Percentiles rank a stretch among this genome's conserved stretches.
Evolutionary conservation across 2,888 invertebrate genomes (phyloP).

Genomic region (Phasia obesa): DNA sequence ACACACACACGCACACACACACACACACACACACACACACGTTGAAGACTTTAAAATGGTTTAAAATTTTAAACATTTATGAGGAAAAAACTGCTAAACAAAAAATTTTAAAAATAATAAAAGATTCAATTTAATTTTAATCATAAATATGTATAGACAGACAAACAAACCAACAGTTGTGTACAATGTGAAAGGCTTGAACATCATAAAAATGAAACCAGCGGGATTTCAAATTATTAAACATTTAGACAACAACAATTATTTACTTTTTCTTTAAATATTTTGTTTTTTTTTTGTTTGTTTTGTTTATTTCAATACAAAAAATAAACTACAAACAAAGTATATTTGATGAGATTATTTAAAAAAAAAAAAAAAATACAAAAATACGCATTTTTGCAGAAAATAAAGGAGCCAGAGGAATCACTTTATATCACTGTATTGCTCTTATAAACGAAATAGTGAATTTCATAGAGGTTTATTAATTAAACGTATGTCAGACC

Average conservation of each 20-base stretch:
- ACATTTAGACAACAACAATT: constrained; percentile 59
- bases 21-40: neutral
- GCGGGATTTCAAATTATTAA: constrained; percentile 66
- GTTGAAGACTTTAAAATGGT: too few species aligned
- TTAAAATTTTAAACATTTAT: constrained; percentile 54
- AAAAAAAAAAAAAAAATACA: constrained; percentile 20
- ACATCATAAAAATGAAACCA: constrained; percentile 53
- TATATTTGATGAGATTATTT: constrained; percentile 44
- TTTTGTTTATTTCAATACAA: neutral
- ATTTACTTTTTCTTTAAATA: constrained; percentile 59
- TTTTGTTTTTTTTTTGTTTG: constrained; percentile 16
- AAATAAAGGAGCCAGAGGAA: constrained; percentile 13
- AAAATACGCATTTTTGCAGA: constrained; percentile 35
- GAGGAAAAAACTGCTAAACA: constrained; percentile 34
- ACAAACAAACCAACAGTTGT: constrained; percentile 6
- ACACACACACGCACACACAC: neutral
- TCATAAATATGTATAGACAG: too few species aligned
- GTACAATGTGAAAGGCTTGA: constrained; percentile 60
- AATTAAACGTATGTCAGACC: constrained; percentile 60
- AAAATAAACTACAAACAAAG: constrained; percentile 18
- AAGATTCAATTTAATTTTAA: constrained; percentile 58
- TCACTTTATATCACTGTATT: constrained; percentile 11
- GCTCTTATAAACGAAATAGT: constrained; percentile 30
- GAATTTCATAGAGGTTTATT: constrained; percentile 49
- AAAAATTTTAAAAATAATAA: constrained; percentile 6